These are phyloP conservation scores for Aleiodes sp. DNA, from an alignment of 1,140 invertebrate genomes.

Conservation along the genomic window DNA sequence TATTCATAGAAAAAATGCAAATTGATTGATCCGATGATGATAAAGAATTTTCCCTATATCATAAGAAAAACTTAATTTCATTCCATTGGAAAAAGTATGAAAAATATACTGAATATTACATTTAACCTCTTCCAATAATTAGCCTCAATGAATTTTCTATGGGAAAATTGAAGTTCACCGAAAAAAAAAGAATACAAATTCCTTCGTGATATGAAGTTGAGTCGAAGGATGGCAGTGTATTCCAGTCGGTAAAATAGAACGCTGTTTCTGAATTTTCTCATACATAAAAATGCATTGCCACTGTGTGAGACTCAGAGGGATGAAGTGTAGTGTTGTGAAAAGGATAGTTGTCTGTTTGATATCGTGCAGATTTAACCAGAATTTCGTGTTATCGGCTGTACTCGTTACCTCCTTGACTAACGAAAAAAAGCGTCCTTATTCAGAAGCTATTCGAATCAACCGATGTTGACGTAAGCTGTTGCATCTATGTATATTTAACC, in stretches of 20 bases:
- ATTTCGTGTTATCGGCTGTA: not conserved
- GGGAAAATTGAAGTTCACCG: too few species aligned
- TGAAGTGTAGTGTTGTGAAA: not conserved
- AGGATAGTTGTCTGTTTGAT: conserved; percentile 1
- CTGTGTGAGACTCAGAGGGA: not conserved
- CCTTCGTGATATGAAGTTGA: not conserved
- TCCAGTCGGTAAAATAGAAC: not conserved
- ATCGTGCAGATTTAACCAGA: not conserved
- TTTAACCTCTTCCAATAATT: too few species aligned
- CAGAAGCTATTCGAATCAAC: conserved; percentile 29
- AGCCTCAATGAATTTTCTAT: too few species aligned
- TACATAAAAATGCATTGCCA: conserved; percentile 8
- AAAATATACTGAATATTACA: too few species aligned
- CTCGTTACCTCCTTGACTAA: not conserved
- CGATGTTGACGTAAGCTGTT: conserved; percentile 31
- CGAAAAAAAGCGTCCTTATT: conserved; percentile 9
- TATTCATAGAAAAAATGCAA: too few species aligned
- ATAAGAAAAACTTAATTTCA: too few species aligned
- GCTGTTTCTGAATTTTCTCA: not conserved
- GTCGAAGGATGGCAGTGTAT: not conserved
- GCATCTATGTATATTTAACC: conserved; percentile 21
- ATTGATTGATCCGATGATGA: too few species aligned
- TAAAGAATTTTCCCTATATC: too few species aligned
- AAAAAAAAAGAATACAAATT: not conserved
- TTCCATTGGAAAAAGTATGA: too few species aligned